Base-by-base conservation (phyloP, 2,797 vertebrate species). In the Phalanger gymnotis region DNA sequence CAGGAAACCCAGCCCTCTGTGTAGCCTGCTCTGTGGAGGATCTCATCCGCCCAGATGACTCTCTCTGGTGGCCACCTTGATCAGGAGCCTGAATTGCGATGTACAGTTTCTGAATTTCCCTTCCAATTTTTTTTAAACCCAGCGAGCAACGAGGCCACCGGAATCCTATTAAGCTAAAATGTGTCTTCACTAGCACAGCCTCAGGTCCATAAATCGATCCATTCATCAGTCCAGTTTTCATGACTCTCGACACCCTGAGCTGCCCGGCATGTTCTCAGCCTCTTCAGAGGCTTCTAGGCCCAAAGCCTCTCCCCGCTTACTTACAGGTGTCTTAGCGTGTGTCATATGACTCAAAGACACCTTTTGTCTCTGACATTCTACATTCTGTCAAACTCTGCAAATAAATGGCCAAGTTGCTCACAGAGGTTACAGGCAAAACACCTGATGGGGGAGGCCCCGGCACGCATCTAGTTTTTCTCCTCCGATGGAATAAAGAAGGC, bases 191-290 rank as follows among this genome's bases (percentile, higher is more conserved):
- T 19, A 54, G 25, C 54, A 53, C 31, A 53, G 3, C 53, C 51
- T 95, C 14, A 0, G 2, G 4, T 52, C 34, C 52, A 0, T 0
- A 0, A 0, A 25, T 28, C 4, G 16, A 14, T 10, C 5, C 13
- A 4, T 12, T 6, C 91, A 11, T 0, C 0, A 3, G 28, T 58
- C 94, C 2, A 2, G 9, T 4, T 0, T 4, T 3, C 10, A 73
- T 40, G 31, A 13, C 19, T 25, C n/a, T 0, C 0, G 0, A 0
- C 52, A n/a, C 92, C 57, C 2, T 2, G 14, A 1, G 0, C 81
- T 4, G 53, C 92, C 91, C 51, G 53, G n/a, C 53, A 0, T 54
- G 10, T 0, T 28, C 0, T 52, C 90, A 0, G 25, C 87, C 53
- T 28, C 19, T 40, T 40, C n/a, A 16, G 40, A 73, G n/a, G 3